Percentiles rank a stretch among this genome's conserved stretches.
Conservation (phyloP, 53 echinoderm and acorn worm genomes). For the Paracentrotus lividus region DNA sequence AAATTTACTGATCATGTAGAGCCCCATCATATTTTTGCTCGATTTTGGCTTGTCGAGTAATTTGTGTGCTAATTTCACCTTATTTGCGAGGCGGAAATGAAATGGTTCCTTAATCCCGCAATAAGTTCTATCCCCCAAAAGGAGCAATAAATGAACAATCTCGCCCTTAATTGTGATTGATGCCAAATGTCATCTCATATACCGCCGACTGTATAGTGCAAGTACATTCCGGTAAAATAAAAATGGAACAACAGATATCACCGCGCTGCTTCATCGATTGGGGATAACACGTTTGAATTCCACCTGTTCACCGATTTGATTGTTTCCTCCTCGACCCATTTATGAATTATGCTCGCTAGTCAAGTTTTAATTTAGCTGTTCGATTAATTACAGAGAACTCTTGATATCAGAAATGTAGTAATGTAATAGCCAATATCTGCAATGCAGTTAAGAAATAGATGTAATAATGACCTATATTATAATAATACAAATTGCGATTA, state of each 20-base stretch:
- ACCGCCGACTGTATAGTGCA: background rate
- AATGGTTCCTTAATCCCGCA: slow-evolving; percentile 34
- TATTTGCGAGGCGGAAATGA: slow-evolving; percentile 45
- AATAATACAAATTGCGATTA: background rate
- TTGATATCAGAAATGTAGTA: background rate
- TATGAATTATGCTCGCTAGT: background rate
- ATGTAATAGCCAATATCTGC: background rate
- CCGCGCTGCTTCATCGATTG: background rate
- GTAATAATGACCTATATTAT: background rate
- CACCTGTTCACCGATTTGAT: background rate
- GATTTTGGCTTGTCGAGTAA: background rate
- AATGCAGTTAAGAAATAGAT: background rate
- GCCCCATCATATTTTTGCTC: background rate
- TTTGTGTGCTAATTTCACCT: slow-evolving; percentile 43
- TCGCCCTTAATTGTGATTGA: slow-evolving; percentile 30
- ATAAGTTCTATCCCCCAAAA: background rate
- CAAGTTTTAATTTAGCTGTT: background rate
- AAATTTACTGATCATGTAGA: background rate
- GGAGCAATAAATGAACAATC: slow-evolving; percentile 45
- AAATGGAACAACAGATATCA: background rate
- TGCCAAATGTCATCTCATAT: background rate
- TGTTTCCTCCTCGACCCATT: slow-evolving; percentile 8
- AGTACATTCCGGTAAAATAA: background rate
- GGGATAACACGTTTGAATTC: background rate
- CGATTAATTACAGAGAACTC: background rate